Base-by-base conservation (phyloP, 2,888 invertebrate species). In the Pristionchus arcanus region DNA sequence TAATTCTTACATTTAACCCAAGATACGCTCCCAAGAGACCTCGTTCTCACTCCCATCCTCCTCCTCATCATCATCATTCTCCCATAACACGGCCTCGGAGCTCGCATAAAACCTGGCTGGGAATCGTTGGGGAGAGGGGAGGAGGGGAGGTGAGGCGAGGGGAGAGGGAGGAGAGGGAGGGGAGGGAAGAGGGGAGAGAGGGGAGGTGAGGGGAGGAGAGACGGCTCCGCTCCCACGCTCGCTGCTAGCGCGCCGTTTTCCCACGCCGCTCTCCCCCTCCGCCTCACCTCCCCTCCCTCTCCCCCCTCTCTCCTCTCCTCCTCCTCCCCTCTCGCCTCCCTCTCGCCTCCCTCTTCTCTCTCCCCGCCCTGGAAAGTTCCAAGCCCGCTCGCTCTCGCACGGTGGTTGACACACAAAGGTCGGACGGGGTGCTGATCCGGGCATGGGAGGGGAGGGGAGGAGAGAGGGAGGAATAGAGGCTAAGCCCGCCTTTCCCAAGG, bases 41-140 rank as follows among this genome's bases (percentile, higher is more conserved):
- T 19, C 25, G 59, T 19, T 25, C 19, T 59, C 25, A 25, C 59
- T 25, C 59, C 3, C 25, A 59, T 59, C 13, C 59, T 59, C 3
- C 28, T 68, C n/a, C 11, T 68, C 68, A 31, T 68, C 68, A 25
- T 59, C 68, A 68, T 68, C 68, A 68, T 31, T 68, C 68, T 68
- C 68, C 68, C 68, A 68, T 68, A 68, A 68, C 31, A 68, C 15
- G 15, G 15, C 2, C 31, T 25, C 68, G 68, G 31, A 2, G 68
- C 68, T 31, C 68, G 68, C 59, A 59, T 59, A 59, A 59, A 59
- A 59, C 59, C 59, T 59, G 59, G 59, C 59, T 59, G 59, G 59
- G 59, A 59, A 59, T 25, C 15, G 68, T 31, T 28, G 28, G n/a
- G 28, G 31, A 28, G 28, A 1, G 11, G 68, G n/a, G 15, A 2